Percentiles rank a stretch among this genome's conserved stretches.
Evolutionary conservation across 2,797 vertebrate genomes (phyloP).

Genomic region (Clarias platycephalus): DNA sequence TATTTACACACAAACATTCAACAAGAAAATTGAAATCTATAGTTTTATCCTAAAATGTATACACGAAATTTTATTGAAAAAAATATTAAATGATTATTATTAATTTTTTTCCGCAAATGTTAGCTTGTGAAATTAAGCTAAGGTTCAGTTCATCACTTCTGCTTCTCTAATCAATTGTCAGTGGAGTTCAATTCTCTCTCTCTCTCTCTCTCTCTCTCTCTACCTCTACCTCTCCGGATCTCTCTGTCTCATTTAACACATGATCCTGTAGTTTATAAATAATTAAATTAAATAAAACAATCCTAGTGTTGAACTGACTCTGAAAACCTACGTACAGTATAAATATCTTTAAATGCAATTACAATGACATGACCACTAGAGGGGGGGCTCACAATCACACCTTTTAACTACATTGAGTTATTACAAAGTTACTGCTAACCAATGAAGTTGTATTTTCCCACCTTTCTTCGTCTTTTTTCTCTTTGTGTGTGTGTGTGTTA

Average conservation of each 20-base stretch:
- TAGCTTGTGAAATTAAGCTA: not conserved
- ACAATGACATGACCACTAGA: not conserved
- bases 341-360: not conserved
- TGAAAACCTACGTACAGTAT: not conserved
- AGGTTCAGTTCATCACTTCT: not conserved
- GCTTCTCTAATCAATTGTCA: not conserved
- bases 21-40: no score
- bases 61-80: no score
- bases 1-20: not conserved
- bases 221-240: not conserved
- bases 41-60: no score
- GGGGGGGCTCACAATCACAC: constrained; percentile 11
- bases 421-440: not conserved
- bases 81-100: not conserved
- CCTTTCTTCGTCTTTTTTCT: constrained; percentile 40
- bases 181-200: not conserved
- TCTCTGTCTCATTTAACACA: not conserved
- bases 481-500: constrained; percentile 68
- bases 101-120: not conserved
- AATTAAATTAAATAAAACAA: not conserved
- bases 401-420: not conserved
- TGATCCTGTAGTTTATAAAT: not conserved
- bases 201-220: no score
- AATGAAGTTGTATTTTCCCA: constrained; percentile 48
- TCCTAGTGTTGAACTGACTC: not conserved